Base-by-base conservation (phyloP, 2,888 invertebrate species). In the Osmoderma eremita region DNA sequence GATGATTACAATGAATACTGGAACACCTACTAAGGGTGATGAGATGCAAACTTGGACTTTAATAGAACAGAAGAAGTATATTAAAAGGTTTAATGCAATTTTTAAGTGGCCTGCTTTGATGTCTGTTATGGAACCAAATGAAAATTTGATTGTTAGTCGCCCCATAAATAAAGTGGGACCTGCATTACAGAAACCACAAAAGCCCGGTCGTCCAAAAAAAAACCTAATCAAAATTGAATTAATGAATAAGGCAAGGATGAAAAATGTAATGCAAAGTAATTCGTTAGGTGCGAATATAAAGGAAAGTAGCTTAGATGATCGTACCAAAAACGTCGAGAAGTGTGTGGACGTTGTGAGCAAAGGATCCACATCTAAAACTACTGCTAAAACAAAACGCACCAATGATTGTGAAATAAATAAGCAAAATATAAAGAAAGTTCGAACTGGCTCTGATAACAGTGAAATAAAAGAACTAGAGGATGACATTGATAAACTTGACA, bases 71-170 rank as follows among this genome's bases (percentile, higher is more conserved):
- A 38, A 63, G 20, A 41, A 48, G 18, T 72, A 69, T 56, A 53
- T 39, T 2, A 45, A 53, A 18, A 56, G 72, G 42, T 65, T 71
- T 18, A 67, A 65, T 15, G 45, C 56, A 1, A 30, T 73, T 15
- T 71, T 73, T 63, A 71, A 64, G 41, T 73, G 73, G 73, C 70
- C 73, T n/a, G 63, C 67, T n/a, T 56, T 71, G 13, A 65, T 72
- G 64, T 73, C 73, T 1, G 12, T 53, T 6, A 38, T 65, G 17
- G 30, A 30, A 56, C 65, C 50, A 18, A 18, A 18, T 30, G 67
- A 67, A 22, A 41, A 17, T 49, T 51, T 56, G 41, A 22, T 56
- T 30, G 42, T 64, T 38, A 45, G 45, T 17, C 41, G 42, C 13
- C 18, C 15, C 3, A 36, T 17, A 13, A 50, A 30, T 6, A 51